A percentile compares a stretch with the other conserved stretches of the same genome.
Evolutionary conservation across 1,140 invertebrate genomes (phyloP).

Genomic region (Bombus turneri): DNA sequence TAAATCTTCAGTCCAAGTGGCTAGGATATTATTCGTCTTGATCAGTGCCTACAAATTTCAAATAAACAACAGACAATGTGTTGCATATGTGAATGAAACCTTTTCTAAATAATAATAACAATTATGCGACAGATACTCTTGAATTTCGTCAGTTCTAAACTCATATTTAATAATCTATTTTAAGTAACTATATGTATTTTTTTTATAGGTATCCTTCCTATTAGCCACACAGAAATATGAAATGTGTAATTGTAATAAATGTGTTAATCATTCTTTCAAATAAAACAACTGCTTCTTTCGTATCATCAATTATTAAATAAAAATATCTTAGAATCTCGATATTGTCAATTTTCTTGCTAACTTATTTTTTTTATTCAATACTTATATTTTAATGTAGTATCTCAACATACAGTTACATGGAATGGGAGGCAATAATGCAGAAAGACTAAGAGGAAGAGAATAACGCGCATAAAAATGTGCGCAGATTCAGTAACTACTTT

Average conservation of each 20-base stretch:
- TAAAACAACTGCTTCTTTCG: background rate
- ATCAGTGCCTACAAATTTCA: conserved; percentile 52
- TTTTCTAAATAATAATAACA: conserved; percentile 7
- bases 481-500: background rate
- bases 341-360: conserved; percentile 41
- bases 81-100: background rate
- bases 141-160: conserved; percentile 24
- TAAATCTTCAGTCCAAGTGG: conserved; percentile 26
- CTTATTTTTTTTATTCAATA: conserved; percentile 20
- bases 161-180: conserved; percentile 9
- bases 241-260: conserved; percentile 3
- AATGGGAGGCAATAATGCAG: conserved; percentile 41
- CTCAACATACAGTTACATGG: conserved; percentile 1
- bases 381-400: conserved; percentile 20
- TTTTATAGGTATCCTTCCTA: background rate
- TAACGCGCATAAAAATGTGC: conserved; percentile 13
- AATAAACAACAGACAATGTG: background rate
- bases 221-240: conserved; percentile 31
- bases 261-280: background rate
- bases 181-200: conserved; percentile 5
- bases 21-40: conserved; percentile 28
- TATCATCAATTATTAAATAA: conserved; percentile 17
- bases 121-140: conserved; percentile 33
- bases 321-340: conserved; percentile 30
- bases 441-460: conserved; percentile 62